A percentile compares a stretch with the other conserved stretches of the same genome.
Conservation (phyloP, 1,140 invertebrate species). For the Lasioglossum baleicum region DNA sequence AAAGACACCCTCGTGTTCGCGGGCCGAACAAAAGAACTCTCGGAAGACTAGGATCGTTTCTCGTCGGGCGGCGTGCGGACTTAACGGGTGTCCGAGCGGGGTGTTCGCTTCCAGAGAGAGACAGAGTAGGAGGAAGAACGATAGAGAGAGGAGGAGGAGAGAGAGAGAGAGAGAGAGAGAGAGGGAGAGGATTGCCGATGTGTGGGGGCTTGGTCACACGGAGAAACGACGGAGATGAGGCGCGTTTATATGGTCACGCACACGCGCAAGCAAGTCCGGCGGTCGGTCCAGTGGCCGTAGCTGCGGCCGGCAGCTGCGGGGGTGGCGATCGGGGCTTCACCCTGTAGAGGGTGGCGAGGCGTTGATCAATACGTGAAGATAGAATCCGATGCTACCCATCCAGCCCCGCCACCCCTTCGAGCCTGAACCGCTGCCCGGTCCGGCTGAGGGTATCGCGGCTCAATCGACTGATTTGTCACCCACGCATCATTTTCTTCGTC, state of each 20-base stretch:
- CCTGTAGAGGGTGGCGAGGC: constrained; percentile 77
- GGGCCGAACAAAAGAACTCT: constrained; percentile 20
- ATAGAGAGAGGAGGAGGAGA: too few species aligned
- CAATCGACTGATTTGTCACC: constrained; percentile 79
- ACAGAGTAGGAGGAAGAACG: too few species aligned
- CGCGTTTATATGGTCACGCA: constrained; percentile 68
- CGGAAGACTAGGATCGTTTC: constrained; percentile 6
- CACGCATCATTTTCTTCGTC: constrained; percentile 76
- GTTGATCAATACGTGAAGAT: constrained; percentile 81
- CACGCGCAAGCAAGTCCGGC: constrained; percentile 70
- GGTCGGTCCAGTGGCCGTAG: constrained; percentile 79
- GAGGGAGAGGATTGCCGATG: not conserved
- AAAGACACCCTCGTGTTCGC: not conserved
- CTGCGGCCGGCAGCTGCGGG: constrained; percentile 78
- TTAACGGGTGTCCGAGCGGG: constrained; percentile 22
- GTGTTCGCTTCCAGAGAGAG: constrained; percentile 5
- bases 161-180: not conserved
- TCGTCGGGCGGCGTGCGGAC: not conserved
- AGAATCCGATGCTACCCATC: constrained; percentile 79
- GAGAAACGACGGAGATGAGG: constrained; percentile 56
- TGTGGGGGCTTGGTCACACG: constrained; percentile 43
- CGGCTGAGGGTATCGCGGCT: constrained; percentile 74
- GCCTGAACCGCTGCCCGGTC: constrained; percentile 69
- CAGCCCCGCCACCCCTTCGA: constrained; percentile 65
- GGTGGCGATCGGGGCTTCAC: constrained; percentile 71